Evolutionary conservation across 1,140 invertebrate species (phyloP).

Genomic region (Chironomus striatipennis): DNA sequence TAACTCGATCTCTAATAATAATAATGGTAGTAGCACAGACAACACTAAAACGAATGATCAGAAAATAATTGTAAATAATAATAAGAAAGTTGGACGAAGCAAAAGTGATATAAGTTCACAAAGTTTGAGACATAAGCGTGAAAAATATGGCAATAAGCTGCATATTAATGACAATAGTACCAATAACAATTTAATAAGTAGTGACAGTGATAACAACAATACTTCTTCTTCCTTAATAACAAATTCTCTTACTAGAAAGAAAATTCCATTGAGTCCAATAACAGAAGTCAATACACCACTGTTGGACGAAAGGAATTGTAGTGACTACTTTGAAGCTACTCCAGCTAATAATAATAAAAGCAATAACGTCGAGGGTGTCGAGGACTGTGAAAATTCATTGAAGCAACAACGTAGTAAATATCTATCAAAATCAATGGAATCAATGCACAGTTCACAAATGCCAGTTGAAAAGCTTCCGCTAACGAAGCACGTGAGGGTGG

Average conservation of each 20-base stretch:
- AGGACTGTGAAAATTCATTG: neutral
- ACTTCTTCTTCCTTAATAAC: neutral
- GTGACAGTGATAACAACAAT: slow-evolving; percentile 40
- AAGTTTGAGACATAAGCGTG: slow-evolving; percentile 30
- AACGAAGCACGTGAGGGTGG: slow-evolving; percentile 54
- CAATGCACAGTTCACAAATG: slow-evolving; percentile 58
- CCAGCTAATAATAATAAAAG: no score
- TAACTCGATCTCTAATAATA: slow-evolving; percentile 34
- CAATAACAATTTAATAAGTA: slow-evolving; percentile 33
- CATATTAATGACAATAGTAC: slow-evolving; percentile 37
- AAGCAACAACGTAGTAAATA: slow-evolving; percentile 37
- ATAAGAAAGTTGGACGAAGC: slow-evolving; percentile 48
- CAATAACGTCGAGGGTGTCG: neutral
- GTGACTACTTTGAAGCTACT: slow-evolving; percentile 16
- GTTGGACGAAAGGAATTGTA: slow-evolving; percentile 27
- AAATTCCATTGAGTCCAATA: slow-evolving; percentile 65
- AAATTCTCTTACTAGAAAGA: slow-evolving; percentile 36
- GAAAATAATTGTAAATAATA: slow-evolving; percentile 32
- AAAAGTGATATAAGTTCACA: slow-evolving; percentile 55
- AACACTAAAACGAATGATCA: slow-evolving; percentile 35
- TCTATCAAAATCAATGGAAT: slow-evolving; percentile 44
- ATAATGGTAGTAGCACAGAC: slow-evolving; percentile 31
- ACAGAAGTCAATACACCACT: slow-evolving; percentile 52
- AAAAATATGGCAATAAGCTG: slow-evolving; percentile 43
- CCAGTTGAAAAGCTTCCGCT: slow-evolving; percentile 52